These are phyloP conservation scores for Hippolais icterina DNA, from an alignment of 2,113 vertebrate species.

Conservation along the genomic window DNA sequence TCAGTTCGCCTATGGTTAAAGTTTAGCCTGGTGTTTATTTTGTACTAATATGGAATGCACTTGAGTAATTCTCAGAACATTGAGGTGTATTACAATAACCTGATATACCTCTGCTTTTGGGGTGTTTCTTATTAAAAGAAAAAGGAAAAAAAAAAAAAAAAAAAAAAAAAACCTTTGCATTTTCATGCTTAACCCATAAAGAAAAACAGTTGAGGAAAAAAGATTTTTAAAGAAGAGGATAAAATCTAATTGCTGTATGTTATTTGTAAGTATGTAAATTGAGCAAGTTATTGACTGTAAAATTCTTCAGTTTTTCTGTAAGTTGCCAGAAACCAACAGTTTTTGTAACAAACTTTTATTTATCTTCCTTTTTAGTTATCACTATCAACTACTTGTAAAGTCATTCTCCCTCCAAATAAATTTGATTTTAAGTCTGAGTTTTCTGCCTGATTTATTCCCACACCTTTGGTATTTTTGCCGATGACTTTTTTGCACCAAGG, in stretches of 20 bases:
- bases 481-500: background rate
- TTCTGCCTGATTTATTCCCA: background rate
- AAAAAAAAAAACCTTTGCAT: slow-evolving; percentile 8
- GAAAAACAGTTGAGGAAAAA: slow-evolving; percentile 25
- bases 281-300: slow-evolving; percentile 82
- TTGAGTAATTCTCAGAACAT: slow-evolving; percentile 71
- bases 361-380: slow-evolving; percentile 83
- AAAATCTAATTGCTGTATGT: slow-evolving; percentile 79
- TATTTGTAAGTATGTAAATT: slow-evolving; percentile 94
- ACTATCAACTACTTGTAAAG: slow-evolving; percentile 80
- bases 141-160: background rate
- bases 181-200: slow-evolving; percentile 67
- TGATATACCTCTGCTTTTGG: slow-evolving; percentile 76
- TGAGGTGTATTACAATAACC: slow-evolving; percentile 63
- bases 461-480: background rate
- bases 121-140: slow-evolving; percentile 23
- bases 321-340: slow-evolving; percentile 66
- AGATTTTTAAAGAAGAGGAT: slow-evolving; percentile 54
- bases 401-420: slow-evolving; percentile 85
- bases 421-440: slow-evolving; percentile 58
- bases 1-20: slow-evolving; percentile 51
- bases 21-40: slow-evolving; percentile 65
- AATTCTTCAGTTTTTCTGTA: slow-evolving; percentile 81
- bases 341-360: slow-evolving; percentile 89
- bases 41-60: slow-evolving; percentile 78